phyloP scores from a whole-genome alignment of 1,140 invertebrate species.

The Procambarus clarkii region DNA sequence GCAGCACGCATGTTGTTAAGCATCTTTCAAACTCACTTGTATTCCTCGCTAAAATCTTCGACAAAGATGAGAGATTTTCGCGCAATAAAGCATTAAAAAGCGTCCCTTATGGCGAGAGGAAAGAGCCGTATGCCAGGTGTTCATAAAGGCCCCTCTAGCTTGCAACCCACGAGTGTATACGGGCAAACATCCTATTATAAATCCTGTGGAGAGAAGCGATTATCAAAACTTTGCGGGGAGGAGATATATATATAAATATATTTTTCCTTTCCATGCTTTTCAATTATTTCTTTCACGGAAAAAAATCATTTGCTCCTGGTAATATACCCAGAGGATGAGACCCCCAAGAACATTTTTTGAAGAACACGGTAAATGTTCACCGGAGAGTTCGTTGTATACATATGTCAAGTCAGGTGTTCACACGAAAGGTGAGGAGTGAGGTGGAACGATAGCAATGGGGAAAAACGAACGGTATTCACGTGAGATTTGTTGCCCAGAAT shows the following conservation, averaged over 20 bases:
- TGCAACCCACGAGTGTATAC: background rate
- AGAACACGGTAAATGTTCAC: background rate
- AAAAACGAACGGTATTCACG: slow-evolving; percentile 37
- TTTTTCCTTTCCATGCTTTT: slow-evolving; percentile 12
- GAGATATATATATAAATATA: background rate
- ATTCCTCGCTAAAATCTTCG: slow-evolving; percentile 65
- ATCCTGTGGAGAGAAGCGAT: slow-evolving; percentile 53
- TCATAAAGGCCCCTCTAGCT: slow-evolving; percentile 29
- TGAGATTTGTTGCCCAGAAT: slow-evolving; percentile 9
- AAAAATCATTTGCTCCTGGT: too few relatives aligned
- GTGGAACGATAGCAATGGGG: background rate
- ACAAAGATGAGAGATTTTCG: slow-evolving; percentile 60
- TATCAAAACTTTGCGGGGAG: slow-evolving; percentile 60
- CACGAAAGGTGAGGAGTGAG: background rate
- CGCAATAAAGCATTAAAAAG: slow-evolving; percentile 58
- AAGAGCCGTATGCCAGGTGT: background rate
- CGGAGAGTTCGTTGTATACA: too few relatives aligned
- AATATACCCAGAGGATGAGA: too few relatives aligned
- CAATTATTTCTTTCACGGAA: slow-evolving; percentile 17
- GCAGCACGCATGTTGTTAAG: slow-evolving; percentile 64
- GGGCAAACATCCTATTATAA: slow-evolving; percentile 54
- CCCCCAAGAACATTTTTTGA: background rate
- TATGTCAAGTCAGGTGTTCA: too few relatives aligned
- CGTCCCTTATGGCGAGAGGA: background rate
- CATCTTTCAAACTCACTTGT: slow-evolving; percentile 68